phyloP scores from a whole-genome alignment of 2,797 vertebrate genomes.

The Fringilla coelebs region DNA sequence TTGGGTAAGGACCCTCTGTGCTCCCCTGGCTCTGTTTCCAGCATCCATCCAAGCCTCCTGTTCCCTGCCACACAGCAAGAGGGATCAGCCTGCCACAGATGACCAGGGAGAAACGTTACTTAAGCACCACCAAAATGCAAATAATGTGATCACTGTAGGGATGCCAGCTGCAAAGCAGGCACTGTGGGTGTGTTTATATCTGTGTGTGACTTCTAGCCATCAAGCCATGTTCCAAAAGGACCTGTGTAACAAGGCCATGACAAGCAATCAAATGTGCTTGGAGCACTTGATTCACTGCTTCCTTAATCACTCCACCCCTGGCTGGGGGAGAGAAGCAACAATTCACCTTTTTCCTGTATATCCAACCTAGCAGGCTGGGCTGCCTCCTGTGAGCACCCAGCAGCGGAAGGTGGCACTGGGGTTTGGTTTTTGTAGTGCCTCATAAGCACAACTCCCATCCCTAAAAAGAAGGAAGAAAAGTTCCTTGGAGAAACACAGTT shows the following conservation, averaged over 20 bases:
- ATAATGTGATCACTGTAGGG: neutral
- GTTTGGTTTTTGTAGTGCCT: neutral
- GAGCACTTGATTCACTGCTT: neutral
- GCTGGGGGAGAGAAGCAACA: neutral
- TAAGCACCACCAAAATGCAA: neutral
- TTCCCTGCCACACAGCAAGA: accelerated
- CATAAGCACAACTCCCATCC: accelerated
- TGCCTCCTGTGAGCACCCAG: neutral
- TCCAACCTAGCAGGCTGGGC: neutral
- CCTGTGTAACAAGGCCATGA: neutral
- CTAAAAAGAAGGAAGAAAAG: neutral
- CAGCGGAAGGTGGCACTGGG: neutral
- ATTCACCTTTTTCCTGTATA: neutral
- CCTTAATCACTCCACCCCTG: neutral
- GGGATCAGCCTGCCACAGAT: neutral
- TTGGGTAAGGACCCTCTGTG: neutral
- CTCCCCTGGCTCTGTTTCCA: neutral
- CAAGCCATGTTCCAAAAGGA: neutral
- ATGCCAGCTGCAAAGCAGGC: neutral
- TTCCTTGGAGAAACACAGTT: neutral
- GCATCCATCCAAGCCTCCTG: neutral
- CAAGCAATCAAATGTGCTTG: neutral
- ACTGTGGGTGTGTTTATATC: neutral
- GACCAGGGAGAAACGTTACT: neutral
- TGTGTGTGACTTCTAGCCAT: neutral